These are phyloP conservation scores for Onychomys leucogaster DNA, from an alignment of 2,797 vertebrate genomes.

Conservation along the genomic window DNA sequence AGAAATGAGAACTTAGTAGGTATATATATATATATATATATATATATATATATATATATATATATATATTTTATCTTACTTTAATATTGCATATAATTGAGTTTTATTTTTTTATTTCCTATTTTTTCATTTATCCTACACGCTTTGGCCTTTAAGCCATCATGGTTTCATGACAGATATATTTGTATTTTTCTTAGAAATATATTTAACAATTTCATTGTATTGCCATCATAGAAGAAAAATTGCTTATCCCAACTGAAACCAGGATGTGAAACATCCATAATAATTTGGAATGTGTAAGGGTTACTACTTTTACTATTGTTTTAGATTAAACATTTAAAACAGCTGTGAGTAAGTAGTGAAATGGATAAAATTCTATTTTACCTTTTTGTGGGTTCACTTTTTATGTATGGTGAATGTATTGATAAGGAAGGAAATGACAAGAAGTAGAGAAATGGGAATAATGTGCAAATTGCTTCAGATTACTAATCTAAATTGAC, in stretches of 20 bases:
- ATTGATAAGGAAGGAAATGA: background rate
- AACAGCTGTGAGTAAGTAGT: background rate
- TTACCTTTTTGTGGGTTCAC: background rate
- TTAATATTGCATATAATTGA: too few relatives aligned
- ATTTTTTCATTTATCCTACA: too few relatives aligned
- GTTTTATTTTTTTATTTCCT: too few relatives aligned
- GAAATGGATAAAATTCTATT: background rate
- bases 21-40: background rate
- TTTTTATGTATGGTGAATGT: background rate
- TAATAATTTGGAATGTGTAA: background rate
- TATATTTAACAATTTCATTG: background rate
- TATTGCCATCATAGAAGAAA: background rate
- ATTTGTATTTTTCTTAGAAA: background rate
- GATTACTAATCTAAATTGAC: background rate
- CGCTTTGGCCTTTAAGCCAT: background rate
- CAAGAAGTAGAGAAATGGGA: background rate
- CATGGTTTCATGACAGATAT: background rate
- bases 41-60: too few relatives aligned
- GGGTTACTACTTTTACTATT: background rate
- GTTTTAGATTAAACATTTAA: conserved; percentile 7
- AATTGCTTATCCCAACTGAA: background rate
- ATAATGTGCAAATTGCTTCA: background rate
- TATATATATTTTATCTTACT: too few relatives aligned
- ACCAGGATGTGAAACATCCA: background rate
- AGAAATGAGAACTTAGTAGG: background rate